Evolutionary conservation across 2,113 vertebrate species (phyloP).

Genomic region (Urocynchramus pylzowi): DNA sequence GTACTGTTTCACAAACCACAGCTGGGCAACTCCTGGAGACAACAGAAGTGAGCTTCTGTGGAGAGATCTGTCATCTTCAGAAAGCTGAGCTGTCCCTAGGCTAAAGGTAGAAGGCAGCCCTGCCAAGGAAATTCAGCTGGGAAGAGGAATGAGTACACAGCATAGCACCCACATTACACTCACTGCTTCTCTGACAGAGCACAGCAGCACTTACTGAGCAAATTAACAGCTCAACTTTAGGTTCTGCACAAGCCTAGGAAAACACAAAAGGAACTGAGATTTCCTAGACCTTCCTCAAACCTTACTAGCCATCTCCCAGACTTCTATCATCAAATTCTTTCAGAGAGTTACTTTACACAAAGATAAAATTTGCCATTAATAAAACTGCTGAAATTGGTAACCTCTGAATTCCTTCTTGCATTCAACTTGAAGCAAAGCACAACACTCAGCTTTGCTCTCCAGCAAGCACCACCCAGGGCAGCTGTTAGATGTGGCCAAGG

Average conservation of each 20-base stretch:
- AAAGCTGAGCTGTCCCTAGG: neutral
- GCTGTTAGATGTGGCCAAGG: neutral
- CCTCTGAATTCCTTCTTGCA: neutral
- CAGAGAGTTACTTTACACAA: neutral
- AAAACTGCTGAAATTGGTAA: neutral
- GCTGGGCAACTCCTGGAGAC: neutral
- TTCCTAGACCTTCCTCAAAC: neutral
- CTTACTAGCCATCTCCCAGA: neutral
- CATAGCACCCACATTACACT: neutral
- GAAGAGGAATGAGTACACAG: neutral
- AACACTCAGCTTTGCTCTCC: neutral
- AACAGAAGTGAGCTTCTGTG: neutral
- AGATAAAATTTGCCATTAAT: neutral
- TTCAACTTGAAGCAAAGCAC: neutral
- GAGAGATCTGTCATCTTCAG: neutral
- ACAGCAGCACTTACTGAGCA: fast-evolving
- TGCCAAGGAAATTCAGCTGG: neutral
- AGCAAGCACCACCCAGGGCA: neutral
- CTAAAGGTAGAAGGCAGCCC: neutral
- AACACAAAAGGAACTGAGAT: neutral
- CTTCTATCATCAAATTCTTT: neutral
- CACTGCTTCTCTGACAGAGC: neutral
- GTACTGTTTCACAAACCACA: neutral
- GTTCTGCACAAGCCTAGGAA: neutral
- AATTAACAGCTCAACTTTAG: neutral